Evolutionary conservation across 2,888 invertebrate genomes (phyloP), one percentile per base, ranked within the genome.

Genomic region (Harpalus rubripes): DNA sequence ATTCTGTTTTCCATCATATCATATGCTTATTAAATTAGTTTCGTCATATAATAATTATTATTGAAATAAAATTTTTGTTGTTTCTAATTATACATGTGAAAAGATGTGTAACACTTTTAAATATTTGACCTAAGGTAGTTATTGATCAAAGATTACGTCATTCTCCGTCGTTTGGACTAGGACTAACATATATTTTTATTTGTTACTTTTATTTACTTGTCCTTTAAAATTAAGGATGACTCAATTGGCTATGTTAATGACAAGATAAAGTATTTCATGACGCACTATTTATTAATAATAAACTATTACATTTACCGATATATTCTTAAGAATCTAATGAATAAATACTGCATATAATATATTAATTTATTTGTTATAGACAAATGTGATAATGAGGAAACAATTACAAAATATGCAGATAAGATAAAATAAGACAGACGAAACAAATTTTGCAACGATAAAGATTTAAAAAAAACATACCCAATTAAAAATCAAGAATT

Each of bases 31-130:
- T 32, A 32, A 32, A 32, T 32, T 32, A 4, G 32, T 32, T 3
- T 32, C 5, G 5, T 32, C 5, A 32, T 32, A 32, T 32, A 4
- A 32, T 32, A 32, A 32, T 32, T 32, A 32, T 5, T 1, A 32
- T 32, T 32, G 32, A 32, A 32, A 4, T 56, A 56, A 10, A 56
- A 56, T n/a, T 56, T 56, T 5, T 56, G 3, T 56, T 56, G 10
- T 52, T 52, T 52, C 44, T 12, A 52, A 52, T 32, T 32, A 32
- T 59, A 59, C 59, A 59, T 59, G 59, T 59, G n/a, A 59, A 15
- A 56, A 10, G n/a, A 56, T 56, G 6, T n/a, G 56, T 16, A 15
- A 59, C 16, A 59, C 1, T 59, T 15, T 59, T 59, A 59, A 59
- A 59, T 59, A 59, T 52, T 52, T 52, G 44, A 52, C 8, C 44